Base-by-base conservation (phyloP, 2,888 invertebrate species). In the Phengaris arion region DNA sequence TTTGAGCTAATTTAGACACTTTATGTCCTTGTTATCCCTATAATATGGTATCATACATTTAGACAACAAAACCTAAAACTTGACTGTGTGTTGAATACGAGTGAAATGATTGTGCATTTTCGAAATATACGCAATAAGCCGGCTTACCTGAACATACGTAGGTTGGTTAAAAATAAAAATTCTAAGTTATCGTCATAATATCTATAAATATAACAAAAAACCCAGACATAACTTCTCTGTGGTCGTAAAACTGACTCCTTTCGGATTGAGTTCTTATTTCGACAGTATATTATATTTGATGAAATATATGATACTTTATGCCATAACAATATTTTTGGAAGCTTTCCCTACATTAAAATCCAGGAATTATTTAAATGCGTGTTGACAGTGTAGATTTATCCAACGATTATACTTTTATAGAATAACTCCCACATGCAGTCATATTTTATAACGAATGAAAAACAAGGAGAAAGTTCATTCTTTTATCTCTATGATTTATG, bases 311-410 rank as follows among this genome's bases (percentile, higher is more conserved):
- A 64, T 45, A 45, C 35, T 45, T 64, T 45, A 64, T 12, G 45
- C 35, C 64, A 45, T 64, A 45, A 64, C 64, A 64, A 64, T 64
- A 64, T 35, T 64, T 64, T 64, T 35, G 35, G 64, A 15, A 64
- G 64, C 64, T 64, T 64, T 64, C 45, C 35, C 35, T 52, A 52
- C 8, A 48, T 48, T 52, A 45, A 64, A 45, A 35, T 45, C 64
- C 35, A 13, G 64, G 64, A 12, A 35, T 45, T 64, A 64, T 64
- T 64, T 12, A 64, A 64, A 64, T 45, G 64, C 45, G 64, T 64
- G 64, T 64, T 64, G 64, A 64, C 64, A 64, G 64, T 64, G 64
- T 64, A 12, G 64, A 64, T 64, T 64, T 64, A 64, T 64, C 35
- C 35, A 7, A 12, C 64, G 64, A 64, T 64, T 64, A 64, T 64